Evolutionary conservation across 2,797 vertebrate species (phyloP), one percentile per base, ranked within the genome.

Genomic region (Chaenodraco wilsoni): DNA sequence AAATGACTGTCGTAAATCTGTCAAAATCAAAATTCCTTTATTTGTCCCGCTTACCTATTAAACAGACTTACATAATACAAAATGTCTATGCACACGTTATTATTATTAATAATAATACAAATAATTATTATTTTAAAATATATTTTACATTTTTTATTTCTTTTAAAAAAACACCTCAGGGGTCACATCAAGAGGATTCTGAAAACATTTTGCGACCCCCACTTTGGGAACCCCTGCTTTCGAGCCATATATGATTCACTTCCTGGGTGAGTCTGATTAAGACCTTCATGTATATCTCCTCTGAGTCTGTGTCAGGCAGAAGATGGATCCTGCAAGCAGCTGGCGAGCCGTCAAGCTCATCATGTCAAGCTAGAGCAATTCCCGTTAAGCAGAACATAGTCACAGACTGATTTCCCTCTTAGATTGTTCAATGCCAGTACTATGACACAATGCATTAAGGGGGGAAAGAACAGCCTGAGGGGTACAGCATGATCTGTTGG

Each of bases 301-400:
- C 37, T 8, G 21, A 56, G 69, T 61, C 60, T 57, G 16, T 73
- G 63, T 70, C 81, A 74, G 72, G 23, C 33, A 49, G 3, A 51
- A 56, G 40, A 67, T 31, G 27, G 44, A 57, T 79, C 43, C 56
- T 60, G 44, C 41, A 73, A 72, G 70, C 76, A 77, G 83, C 83
- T 87, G 76, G 65, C 40, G 13, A 77, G 46, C 49, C 71, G 70
- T 79, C 78, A 72, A 57, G 45, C 67, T 74, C 69, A 74, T 79
- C 62, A 57, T 79, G 70, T 69, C 69, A 84, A 75, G 59, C 59
- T 66, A 44, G 52, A 80, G 78, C 57, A 78, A 69, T 76, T 76
- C 48, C n/a, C 60, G 27, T 70, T 72, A 46, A 49, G 60, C 57
- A 69, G 33, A 66, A 56, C 65, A 69, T 60, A 70, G 77, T 65